Conservation (phyloP, 2,888 invertebrate species). For the Amiota communis region DNA sequence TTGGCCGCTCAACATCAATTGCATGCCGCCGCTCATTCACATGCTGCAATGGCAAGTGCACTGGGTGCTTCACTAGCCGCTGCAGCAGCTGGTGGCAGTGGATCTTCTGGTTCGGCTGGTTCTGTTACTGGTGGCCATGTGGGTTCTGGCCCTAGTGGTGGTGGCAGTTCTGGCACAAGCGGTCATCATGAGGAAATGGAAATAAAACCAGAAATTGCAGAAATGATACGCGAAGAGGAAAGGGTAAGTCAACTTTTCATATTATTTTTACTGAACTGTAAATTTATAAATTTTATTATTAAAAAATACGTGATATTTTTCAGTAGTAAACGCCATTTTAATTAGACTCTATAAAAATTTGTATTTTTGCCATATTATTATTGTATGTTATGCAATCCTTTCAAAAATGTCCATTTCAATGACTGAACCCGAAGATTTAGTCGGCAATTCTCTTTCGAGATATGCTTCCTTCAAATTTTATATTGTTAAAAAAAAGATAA, state of each 20-base stretch:
- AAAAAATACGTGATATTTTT: neutral
- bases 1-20: slow-evolving; percentile 67
- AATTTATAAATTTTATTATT: neutral
- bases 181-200: slow-evolving; percentile 85
- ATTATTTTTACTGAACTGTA: neutral
- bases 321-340: neutral
- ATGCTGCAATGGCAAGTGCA: slow-evolving; percentile 69
- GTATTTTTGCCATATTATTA: neutral
- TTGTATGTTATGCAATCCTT: neutral
- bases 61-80: slow-evolving; percentile 65
- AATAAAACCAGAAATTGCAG: slow-evolving; percentile 94
- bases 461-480: too few relatives aligned
- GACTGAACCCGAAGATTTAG: too few relatives aligned
- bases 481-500: too few relatives aligned
- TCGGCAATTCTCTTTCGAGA: too few relatives aligned
- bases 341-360: neutral
- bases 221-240: slow-evolving; percentile 97
- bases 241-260: slow-evolving; percentile 81
- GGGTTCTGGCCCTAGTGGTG: slow-evolving; percentile 49
- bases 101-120: slow-evolving; percentile 41
- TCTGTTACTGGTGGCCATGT: slow-evolving; percentile 64
- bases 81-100: slow-evolving; percentile 65
- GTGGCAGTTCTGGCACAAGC: slow-evolving; percentile 43
- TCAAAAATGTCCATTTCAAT: too few relatives aligned
- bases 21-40: slow-evolving; percentile 66